phyloP scores from a whole-genome alignment of 2,888 invertebrate genomes.

The Diloba caeruleocephala region DNA sequence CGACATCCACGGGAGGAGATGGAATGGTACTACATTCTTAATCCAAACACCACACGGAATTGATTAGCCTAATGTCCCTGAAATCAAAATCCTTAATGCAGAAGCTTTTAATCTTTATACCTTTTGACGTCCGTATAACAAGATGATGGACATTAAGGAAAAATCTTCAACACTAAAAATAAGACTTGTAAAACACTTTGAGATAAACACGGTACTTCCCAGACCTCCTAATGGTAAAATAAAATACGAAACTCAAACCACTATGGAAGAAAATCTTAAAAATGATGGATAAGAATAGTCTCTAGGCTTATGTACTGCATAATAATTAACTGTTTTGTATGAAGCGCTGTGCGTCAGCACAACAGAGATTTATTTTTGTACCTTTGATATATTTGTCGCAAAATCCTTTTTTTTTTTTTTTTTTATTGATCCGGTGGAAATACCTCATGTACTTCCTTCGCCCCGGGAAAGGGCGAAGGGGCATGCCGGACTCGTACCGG shows the following conservation, averaged over 20 bases:
- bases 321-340: neutral
- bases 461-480: too few relatives aligned
- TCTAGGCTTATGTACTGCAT: neutral
- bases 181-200: neutral
- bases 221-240: neutral
- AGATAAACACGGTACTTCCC: neutral
- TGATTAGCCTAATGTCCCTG: neutral
- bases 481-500: too few relatives aligned
- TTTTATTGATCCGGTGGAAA: too few relatives aligned
- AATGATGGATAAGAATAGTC: conserved; percentile 1
- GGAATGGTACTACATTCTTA: too few relatives aligned
- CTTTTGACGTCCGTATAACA: neutral
- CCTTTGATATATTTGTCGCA: too few relatives aligned
- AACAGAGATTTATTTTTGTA: too few relatives aligned
- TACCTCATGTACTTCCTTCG: too few relatives aligned
- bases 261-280: conserved; percentile 1
- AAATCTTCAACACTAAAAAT: neutral
- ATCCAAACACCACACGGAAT: too few relatives aligned
- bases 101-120: neutral
- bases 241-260: neutral
- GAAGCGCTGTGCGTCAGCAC: too few relatives aligned
- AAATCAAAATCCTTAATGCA: neutral
- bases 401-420: too few relatives aligned
- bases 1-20: too few relatives aligned
- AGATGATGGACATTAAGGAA: neutral